Base-by-base conservation (phyloP, 2,113 vertebrate genomes). In the Cheirogaleus medius region DNA sequence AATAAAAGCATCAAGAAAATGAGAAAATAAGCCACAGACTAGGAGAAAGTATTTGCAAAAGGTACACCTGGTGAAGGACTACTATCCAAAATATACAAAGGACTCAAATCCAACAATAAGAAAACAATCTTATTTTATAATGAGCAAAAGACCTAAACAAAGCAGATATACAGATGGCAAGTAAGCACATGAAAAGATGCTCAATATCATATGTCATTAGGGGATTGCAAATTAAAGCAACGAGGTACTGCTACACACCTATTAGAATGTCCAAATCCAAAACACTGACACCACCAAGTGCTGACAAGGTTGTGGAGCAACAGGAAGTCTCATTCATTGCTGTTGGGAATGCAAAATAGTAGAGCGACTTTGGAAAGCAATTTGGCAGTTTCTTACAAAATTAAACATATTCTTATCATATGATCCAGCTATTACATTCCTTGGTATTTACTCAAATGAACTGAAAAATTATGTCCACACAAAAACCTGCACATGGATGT, bases 391-490 rank as follows among this genome's bases (percentile, higher is more conserved):
- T 93, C 73, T 86, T 56, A 73, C 25, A 87, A 82, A 87, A 47
- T 32, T 82, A 89, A 83, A 89, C n/a, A 69, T 90, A 85, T 14
- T 64, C 52, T 90, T 63, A 25, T 3, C 68, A 63, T 27, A 56
- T 44, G 47, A 80, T 77, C 58, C 42, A 71, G 27, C 25, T 29
- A 56, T 37, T 11, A 7, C 18, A 42, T 34, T 87, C 47, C 18
- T 86, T 81, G 68, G 25, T 86, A 80, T 86, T 96, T 90, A 86
- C 32, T 37, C 82, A 96, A 94, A 68, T 77, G 18, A 94, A 83
- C 1, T 25, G 32, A 91, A 87, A 83, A 87, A n/a, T 69, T 82
- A 87, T 32, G 23, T 76, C 42, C 2, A 44, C 42, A 83, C 34
- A 44, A 69, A 87, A 94, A 27, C 18, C 25, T 54, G 29, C 29